A percentile compares a stretch with the other conserved stretches of the same genome.
These are phyloP conservation scores for Drosophila repletoides DNA, from an alignment of 1,140 invertebrate genomes.

Conservation along the genomic window DNA sequence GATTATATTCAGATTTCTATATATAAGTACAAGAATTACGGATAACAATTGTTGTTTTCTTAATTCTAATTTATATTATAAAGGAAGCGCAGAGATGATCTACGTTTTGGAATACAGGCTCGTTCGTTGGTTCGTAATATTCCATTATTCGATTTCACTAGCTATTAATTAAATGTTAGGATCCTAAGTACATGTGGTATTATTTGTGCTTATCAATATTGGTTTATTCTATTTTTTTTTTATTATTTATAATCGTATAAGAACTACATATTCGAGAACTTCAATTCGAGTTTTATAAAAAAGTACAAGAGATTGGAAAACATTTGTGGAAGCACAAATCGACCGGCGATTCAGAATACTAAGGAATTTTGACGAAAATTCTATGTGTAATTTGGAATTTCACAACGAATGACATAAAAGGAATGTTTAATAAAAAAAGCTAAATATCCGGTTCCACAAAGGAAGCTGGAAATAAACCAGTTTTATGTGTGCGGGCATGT, in stretches of 20 bases:
- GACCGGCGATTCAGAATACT: slow-evolving; percentile 46
- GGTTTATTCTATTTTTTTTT: slow-evolving; percentile 64
- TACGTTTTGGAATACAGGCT: slow-evolving; percentile 13
- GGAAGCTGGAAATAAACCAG: slow-evolving; percentile 95
- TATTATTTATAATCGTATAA: slow-evolving; percentile 58
- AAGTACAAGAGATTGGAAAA: slow-evolving; percentile 40
- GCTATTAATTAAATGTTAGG: slow-evolving; percentile 32
- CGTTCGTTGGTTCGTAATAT: slow-evolving; percentile 21
- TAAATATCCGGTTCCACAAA: slow-evolving; percentile 89
- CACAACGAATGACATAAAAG: slow-evolving; percentile 12
- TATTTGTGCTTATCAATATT: slow-evolving; percentile 31
- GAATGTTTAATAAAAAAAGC: slow-evolving; percentile 11
- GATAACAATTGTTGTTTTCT: slow-evolving; percentile 23
- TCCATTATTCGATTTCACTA: slow-evolving; percentile 39
- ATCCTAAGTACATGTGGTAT: slow-evolving; percentile 46
- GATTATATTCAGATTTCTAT: too few relatives aligned
- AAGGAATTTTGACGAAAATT: slow-evolving; percentile 33
- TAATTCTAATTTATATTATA: slow-evolving; percentile 10
- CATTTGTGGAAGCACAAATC: slow-evolving; percentile 60
- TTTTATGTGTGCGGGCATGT: slow-evolving; percentile 93
- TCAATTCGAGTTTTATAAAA: slow-evolving; percentile 39
- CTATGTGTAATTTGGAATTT: slow-evolving; percentile 43
- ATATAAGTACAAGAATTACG: slow-evolving; percentile 29
- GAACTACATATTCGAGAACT: slow-evolving; percentile 45
- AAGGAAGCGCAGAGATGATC: slow-evolving; percentile 28